These are phyloP conservation scores for Hepsetus odoe DNA, from an alignment of 2,113 vertebrate species.

Conservation along the genomic window DNA sequence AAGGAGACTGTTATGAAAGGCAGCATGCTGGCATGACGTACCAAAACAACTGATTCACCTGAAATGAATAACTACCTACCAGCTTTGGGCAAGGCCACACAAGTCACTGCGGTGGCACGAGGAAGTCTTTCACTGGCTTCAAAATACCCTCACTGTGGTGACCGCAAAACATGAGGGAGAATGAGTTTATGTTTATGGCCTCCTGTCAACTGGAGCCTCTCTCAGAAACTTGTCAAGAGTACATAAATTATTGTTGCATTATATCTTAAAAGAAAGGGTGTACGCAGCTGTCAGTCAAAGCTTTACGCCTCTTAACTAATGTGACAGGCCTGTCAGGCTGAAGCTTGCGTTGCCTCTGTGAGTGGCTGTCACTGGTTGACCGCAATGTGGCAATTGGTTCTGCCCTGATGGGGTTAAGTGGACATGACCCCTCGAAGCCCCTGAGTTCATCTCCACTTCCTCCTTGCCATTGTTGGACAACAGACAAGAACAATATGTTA, in stretches of 20 bases:
- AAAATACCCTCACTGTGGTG: constrained; percentile 14
- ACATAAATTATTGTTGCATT: constrained; percentile 41
- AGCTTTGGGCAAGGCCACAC: not conserved
- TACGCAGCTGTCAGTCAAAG: constrained; percentile 61
- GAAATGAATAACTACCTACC: constrained; percentile 21
- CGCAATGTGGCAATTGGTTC: constrained; percentile 73
- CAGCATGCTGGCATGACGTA: constrained; percentile 49
- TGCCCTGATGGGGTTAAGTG: constrained; percentile 75
- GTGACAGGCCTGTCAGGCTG: constrained; percentile 69
- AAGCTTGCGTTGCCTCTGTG: constrained; percentile 64
- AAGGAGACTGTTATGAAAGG: constrained; percentile 33
- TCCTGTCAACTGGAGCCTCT: constrained; percentile 56
- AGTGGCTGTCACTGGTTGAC: constrained; percentile 65
- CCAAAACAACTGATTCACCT: constrained; percentile 74
- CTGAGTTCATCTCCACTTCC: constrained; percentile 75
- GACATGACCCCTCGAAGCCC: constrained; percentile 72
- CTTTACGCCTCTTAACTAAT: constrained; percentile 57
- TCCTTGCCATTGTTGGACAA: constrained; percentile 67
- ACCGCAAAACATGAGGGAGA: constrained; percentile 44
- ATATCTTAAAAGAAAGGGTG: constrained; percentile 62
- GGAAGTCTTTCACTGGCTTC: constrained; percentile 33
- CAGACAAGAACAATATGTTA: constrained; percentile 64
- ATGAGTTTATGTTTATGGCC: constrained; percentile 43
- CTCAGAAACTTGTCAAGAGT: constrained; percentile 23
- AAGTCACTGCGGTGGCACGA: not conserved